These are phyloP conservation scores for Glaucidium brasilianum DNA, from an alignment of 2,113 vertebrate species.

Conservation along the genomic window DNA sequence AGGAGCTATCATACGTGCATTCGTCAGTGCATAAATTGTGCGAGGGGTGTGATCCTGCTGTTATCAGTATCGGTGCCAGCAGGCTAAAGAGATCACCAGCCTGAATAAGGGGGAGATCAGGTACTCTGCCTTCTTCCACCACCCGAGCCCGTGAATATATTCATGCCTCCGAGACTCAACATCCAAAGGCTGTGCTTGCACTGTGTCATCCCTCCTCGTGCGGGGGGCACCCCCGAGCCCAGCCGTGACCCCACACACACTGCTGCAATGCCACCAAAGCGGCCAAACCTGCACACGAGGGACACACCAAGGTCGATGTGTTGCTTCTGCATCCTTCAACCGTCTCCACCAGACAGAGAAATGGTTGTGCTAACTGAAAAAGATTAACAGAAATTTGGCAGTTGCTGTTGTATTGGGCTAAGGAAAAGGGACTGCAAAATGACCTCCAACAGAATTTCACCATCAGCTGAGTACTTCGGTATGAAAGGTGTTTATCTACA, in stretches of 20 bases:
- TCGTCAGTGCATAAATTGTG: neutral
- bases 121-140: neutral
- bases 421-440: neutral
- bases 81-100: neutral
- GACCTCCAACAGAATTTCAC: neutral
- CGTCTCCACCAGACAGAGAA: neutral
- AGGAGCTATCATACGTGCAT: rapidly evolving
- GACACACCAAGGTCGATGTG: too few relatives aligned
- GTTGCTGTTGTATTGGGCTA: neutral
- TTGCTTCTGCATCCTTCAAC: neutral
- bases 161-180: neutral
- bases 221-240: neutral
- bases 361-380: neutral
- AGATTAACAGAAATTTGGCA: neutral
- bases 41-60: neutral
- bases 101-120: neutral
- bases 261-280: rapidly evolving
- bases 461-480: rapidly evolving
- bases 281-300: neutral
- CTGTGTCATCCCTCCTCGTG: neutral
- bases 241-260: rapidly evolving
- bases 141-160: rapidly evolving
- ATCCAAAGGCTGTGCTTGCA: rapidly evolving
- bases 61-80: rapidly evolving
- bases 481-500: neutral